A percentile compares a stretch with the other conserved stretches of the same genome.
Conservation (phyloP, 2,113 vertebrate species). For the Thermophis baileyi region DNA sequence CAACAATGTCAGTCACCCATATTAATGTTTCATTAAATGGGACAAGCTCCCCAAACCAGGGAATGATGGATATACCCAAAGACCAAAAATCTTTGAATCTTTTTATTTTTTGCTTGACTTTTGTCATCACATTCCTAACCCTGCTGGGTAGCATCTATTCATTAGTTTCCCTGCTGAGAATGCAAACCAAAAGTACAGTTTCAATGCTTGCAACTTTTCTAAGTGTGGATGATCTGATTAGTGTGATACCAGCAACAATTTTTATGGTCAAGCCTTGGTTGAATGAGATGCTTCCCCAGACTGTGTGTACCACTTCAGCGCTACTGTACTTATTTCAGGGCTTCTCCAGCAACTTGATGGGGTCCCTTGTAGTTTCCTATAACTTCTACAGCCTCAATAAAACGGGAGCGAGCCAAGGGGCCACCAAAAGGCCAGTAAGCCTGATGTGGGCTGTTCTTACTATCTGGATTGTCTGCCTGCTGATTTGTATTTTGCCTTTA, state of each 20-base stretch:
- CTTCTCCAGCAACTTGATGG: slow-evolving; percentile 89
- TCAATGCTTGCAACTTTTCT: slow-evolving; percentile 87
- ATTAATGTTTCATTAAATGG: slow-evolving; percentile 70
- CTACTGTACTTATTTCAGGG: slow-evolving; percentile 90
- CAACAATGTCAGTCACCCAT: slow-evolving; percentile 62
- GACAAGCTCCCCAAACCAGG: slow-evolving; percentile 68
- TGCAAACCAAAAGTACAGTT: slow-evolving; percentile 76
- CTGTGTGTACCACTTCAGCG: slow-evolving; percentile 83
- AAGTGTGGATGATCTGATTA: slow-evolving; percentile 88
- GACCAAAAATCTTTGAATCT: slow-evolving; percentile 67
- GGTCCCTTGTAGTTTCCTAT: slow-evolving; percentile 83
- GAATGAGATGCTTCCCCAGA: slow-evolving; percentile 51
- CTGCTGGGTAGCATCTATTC: slow-evolving; percentile 84
- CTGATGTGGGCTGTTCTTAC: slow-evolving; percentile 73
- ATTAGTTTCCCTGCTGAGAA: slow-evolving; percentile 77
- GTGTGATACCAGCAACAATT: slow-evolving; percentile 78
- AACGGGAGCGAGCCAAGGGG: slow-evolving; percentile 56
- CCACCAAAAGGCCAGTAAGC: slow-evolving; percentile 52
- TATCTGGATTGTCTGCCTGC: slow-evolving; percentile 81
- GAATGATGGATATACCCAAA: slow-evolving; percentile 59
- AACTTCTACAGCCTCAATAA: slow-evolving; percentile 82
- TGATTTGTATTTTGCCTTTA: slow-evolving; percentile 82
- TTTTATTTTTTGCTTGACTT: slow-evolving; percentile 81
- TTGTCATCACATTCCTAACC: slow-evolving; percentile 72
- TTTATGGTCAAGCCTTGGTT: slow-evolving; percentile 86